phyloP scores from a whole-genome alignment of 92 coral and sea anemone species.

The Epizoanthus rinbou region DNA sequence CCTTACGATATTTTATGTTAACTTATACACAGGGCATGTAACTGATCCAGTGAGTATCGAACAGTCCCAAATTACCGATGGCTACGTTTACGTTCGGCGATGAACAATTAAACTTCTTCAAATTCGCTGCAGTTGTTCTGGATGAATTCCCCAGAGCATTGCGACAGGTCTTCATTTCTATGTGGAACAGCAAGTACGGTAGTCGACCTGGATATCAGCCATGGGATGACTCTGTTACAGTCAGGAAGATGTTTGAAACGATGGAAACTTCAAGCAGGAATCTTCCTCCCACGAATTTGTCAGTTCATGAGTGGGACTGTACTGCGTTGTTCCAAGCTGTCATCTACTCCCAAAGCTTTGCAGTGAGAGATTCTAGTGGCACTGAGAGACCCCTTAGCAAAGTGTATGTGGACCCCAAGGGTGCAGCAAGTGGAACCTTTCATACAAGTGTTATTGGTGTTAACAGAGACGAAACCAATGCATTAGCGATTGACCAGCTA shows the following conservation, averaged over 20 bases:
- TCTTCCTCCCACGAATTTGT: not conserved
- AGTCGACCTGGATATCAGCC: conserved; percentile 13
- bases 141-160: conserved; percentile 34
- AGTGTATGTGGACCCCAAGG: conserved; percentile 28
- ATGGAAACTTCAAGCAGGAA: conserved; percentile 16
- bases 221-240: conserved; percentile 43
- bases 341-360: conserved; percentile 27
- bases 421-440: conserved; percentile 10
- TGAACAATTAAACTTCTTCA: conserved; percentile 42
- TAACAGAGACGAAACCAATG: conserved; percentile 43
- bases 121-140: conserved; percentile 27
- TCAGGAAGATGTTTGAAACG: conserved; percentile 1
- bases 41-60: too few relatives aligned
- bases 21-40: too few relatives aligned
- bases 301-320: conserved; percentile 33
- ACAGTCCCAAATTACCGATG: not conserved
- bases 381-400: conserved; percentile 38
- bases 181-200: conserved; percentile 37
- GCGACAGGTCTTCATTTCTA: conserved; percentile 24
- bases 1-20: too few relatives aligned
- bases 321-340: not conserved
- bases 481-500: conserved; percentile 57
- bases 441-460: conserved; percentile 42
- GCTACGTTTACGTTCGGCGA: conserved; percentile 15
- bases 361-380: conserved; percentile 1